Evolutionary conservation across 2,888 invertebrate species (phyloP).

Genomic region (Drosophila affinis): DNA sequence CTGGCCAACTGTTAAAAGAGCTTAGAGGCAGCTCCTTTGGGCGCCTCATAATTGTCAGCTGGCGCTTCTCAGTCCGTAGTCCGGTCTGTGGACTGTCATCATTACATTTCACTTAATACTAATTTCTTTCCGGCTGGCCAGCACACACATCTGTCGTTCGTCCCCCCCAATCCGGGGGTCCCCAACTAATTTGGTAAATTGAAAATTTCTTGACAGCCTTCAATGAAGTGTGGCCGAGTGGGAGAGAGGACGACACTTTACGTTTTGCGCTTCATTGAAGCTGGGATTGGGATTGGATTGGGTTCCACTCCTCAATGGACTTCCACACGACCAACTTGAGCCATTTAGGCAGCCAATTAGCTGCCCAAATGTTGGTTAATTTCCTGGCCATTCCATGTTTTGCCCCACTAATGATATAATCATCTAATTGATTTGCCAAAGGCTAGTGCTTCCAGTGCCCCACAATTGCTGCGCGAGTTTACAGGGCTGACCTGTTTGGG

Average conservation of each 20-base stretch:
- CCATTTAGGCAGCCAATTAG: constrained; percentile 76
- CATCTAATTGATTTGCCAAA: constrained; percentile 71
- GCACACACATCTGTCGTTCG: constrained; percentile 33
- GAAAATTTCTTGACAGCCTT: constrained; percentile 75
- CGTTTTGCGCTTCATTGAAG: constrained; percentile 62
- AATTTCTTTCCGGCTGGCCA: constrained; percentile 54
- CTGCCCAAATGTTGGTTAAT: constrained; percentile 78
- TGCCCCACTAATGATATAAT: constrained; percentile 68
- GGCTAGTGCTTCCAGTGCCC: neutral
- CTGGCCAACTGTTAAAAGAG: constrained; percentile 55
- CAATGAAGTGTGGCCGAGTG: constrained; percentile 75
- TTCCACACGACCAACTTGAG: constrained; percentile 73
- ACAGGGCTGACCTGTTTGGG: constrained; percentile 68
- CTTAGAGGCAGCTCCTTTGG: neutral
- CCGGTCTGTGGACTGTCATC: constrained; percentile 44
- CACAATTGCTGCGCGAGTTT: constrained; percentile 58
- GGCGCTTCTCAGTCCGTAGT: constrained; percentile 64
- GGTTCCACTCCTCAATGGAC: constrained; percentile 45
- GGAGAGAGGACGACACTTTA: constrained; percentile 67
- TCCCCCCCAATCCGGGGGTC: constrained; percentile 4
- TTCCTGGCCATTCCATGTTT: constrained; percentile 55
- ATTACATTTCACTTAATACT: constrained; percentile 74
- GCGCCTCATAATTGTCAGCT: constrained; percentile 65
- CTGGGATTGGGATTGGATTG: constrained; percentile 10
- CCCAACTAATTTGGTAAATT: constrained; percentile 72